Evolutionary conservation across 2,797 vertebrate genomes (phyloP).

Genomic region (Microhierax caerulescens): DNA sequence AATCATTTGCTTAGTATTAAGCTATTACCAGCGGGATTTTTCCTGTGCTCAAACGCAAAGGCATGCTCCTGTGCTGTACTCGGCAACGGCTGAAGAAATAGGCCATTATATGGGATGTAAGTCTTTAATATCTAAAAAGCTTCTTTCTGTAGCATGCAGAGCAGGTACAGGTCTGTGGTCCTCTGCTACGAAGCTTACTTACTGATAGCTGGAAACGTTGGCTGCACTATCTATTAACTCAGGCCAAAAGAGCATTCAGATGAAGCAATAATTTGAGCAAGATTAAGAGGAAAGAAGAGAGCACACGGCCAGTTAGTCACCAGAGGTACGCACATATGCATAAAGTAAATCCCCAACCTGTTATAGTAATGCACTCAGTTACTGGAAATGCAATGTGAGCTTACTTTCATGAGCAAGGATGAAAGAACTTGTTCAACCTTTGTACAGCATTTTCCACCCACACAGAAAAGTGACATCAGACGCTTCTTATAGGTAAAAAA

Average conservation of each 20-base stretch:
- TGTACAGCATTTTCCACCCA: conserved; percentile 54
- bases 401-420: conserved; percentile 42
- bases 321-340: not conserved
- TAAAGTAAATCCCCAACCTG: conserved; percentile 43
- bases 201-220: not conserved
- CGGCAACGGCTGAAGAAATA: not conserved
- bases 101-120: not conserved
- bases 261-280: conserved; percentile 37
- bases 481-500: conserved; percentile 45
- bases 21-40: not conserved
- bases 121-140: not conserved
- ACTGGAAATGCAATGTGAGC: conserved; percentile 44
- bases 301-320: conserved; percentile 22
- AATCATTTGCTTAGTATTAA: not conserved
- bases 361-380: conserved; percentile 31
- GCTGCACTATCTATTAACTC: not conserved
- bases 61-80: not conserved
- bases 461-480: conserved; percentile 50
- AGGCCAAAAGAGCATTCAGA: not conserved
- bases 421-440: conserved; percentile 62
- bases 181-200: not conserved
- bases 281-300: not conserved
- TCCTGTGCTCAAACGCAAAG: not conserved
- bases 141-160: not conserved
- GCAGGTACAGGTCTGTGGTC: not conserved